Evolutionary conservation across 1,140 invertebrate species (phyloP).

Genomic region (Aphaenogaster floridana): DNA sequence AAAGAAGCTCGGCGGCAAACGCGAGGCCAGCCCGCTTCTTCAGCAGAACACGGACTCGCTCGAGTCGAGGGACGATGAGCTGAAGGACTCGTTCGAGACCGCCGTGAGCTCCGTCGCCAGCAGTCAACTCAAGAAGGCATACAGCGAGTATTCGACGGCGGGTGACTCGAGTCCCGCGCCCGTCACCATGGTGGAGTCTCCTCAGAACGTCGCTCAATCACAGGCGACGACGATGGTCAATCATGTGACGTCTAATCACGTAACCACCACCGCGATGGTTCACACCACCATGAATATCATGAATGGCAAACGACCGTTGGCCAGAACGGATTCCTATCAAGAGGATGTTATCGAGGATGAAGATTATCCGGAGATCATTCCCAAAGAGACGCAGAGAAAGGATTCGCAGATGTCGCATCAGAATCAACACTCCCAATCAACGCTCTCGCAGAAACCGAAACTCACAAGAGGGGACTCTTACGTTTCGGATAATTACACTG

Average conservation of each 20-base stretch:
- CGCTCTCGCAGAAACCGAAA: slow-evolving; percentile 81
- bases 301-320: slow-evolving; percentile 79
- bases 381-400: slow-evolving; percentile 80
- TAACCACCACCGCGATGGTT: slow-evolving; percentile 82
- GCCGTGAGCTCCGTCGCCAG: slow-evolving; percentile 87
- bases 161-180: slow-evolving; percentile 80
- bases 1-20: slow-evolving; percentile 78
- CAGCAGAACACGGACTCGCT: slow-evolving; percentile 88
- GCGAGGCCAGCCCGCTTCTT: slow-evolving; percentile 82
- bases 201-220: slow-evolving; percentile 73
- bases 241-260: slow-evolving; percentile 79
- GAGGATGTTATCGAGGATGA: slow-evolving; percentile 82
- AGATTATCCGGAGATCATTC: slow-evolving; percentile 81
- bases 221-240: slow-evolving; percentile 75
- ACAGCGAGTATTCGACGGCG: slow-evolving; percentile 83
- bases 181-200: slow-evolving; percentile 77
- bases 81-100: slow-evolving; percentile 89
- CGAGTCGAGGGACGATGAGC: slow-evolving; percentile 88
- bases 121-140: slow-evolving; percentile 82
- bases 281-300: slow-evolving; percentile 77
- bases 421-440: slow-evolving; percentile 76
- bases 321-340: slow-evolving; percentile 82
- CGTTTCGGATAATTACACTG: slow-evolving; percentile 81
- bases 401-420: slow-evolving; percentile 84
- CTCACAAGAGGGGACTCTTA: slow-evolving; percentile 82